These are phyloP conservation scores for Villa cingulata DNA, from an alignment of 2,888 invertebrate genomes.

Conservation along the genomic window DNA sequence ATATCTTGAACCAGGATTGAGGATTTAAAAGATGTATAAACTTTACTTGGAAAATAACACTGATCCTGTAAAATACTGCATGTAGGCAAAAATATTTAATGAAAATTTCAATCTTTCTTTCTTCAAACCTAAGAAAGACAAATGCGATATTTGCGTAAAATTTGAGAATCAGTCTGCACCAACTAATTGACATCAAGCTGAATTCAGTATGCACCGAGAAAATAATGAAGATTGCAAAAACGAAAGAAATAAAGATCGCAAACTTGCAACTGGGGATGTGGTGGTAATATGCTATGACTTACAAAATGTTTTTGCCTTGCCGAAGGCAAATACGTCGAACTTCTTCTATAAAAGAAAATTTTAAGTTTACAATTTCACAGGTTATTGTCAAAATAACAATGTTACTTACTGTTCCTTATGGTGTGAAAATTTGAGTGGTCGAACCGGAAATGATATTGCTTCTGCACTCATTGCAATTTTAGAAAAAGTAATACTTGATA, in stretches of 20 bases:
- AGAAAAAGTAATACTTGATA: neutral
- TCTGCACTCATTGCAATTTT: neutral
- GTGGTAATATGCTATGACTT: conserved; percentile 6
- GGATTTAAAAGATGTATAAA: conserved; percentile 5
- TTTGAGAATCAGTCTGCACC: neutral
- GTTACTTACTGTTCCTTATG: conserved; percentile 7
- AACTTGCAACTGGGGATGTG: neutral
- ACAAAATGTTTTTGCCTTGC: conserved; percentile 9
- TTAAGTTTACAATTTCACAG: conserved; percentile 7
- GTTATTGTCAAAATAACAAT: conserved; percentile 5
- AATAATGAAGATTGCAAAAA: neutral
- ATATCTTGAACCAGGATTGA: conserved; percentile 9
- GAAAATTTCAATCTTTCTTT: conserved; percentile 4
- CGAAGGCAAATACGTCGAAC: conserved; percentile 1
- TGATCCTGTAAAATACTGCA: too few species aligned
- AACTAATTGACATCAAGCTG: neutral
- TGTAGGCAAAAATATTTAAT: conserved; percentile 6
- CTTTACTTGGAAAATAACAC: conserved; percentile 4
- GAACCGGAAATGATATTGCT: conserved; percentile 1
- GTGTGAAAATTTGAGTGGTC: neutral
- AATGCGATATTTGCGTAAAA: conserved; percentile 6
- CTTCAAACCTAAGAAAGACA: conserved; percentile 7
- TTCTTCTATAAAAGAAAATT: conserved; percentile 9
- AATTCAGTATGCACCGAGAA: too few species aligned
- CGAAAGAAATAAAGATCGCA: neutral